Evolutionary conservation across 2,888 invertebrate genomes (phyloP), one percentile per base, ranked within the genome.

Genomic region (Lasius platythorax): DNA sequence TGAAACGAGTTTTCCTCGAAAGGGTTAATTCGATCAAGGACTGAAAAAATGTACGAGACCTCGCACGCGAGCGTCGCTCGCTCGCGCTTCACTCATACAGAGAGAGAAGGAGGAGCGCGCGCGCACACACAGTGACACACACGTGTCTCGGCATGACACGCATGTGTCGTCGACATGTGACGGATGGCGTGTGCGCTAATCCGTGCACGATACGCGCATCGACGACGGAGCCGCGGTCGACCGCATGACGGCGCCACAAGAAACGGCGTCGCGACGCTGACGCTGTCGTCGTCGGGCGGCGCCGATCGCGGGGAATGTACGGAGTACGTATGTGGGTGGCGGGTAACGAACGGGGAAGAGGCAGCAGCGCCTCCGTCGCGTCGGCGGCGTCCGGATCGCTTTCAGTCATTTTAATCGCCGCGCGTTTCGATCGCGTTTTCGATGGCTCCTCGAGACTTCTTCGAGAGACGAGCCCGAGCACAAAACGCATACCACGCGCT

Each of bases 211-310:
- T 12, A 53, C 63, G 73, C 70, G 75, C 66, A 67, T n/a, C 30
- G 73, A 43, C 68, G 68, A 68, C 50, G 56, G 53, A 79, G 50
- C 56, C 43, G 76, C 72, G 85, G 84, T 82, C 83, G 66, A 87
- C 89, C 92, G 91, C 89, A 86, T 87, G 92, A 91, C 87, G 91
- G 91, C 92, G 92, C 91, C 91, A 90, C 90, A 84, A 76, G 87
- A 87, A 58, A 53, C 82, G 75, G 85, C 92, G 91, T 90, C 92
- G 91, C 92, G 89, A 91, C 92, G 92, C 91, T 75, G 89, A 91
- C 92, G 92, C 91, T 74, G 91, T 92, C 91, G 91, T 87, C 86
- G 90, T 1, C 88, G 89, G 89, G 89, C 88, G 89, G 89, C 88
- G 89, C 82, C 87, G 88, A 84, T 84, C 88, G 87, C 76, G 85